Base-by-base conservation (phyloP, 2,888 invertebrate genomes). In the Acrobasis consociella region DNA sequence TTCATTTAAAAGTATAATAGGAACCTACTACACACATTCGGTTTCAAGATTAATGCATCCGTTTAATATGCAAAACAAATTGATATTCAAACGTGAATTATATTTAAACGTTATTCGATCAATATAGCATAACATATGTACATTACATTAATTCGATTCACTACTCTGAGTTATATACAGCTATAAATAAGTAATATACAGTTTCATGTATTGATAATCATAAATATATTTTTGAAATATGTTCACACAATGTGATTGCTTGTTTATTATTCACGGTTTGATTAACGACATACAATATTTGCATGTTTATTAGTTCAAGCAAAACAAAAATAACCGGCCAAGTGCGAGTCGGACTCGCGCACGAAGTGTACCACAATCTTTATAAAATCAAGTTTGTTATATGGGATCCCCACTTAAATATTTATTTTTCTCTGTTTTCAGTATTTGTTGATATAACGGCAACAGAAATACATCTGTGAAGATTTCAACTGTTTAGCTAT, bases 191-290 rank as follows among this genome's bases (percentile, higher is more conserved):
- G 31, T 31, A 31, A 13, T 22, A 2, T 52, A 22, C 31, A 52
- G 11, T 52, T 52, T 52, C 11, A 11, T 52, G 52, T 11, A 22
- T 46, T 52, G 52, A 52, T 52, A 52, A 17, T 50, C 22, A 52
- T 51, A 52, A 52, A 50, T 50, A 17, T 17, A 9, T 50, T 17
- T 17, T 10, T 9, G 17, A 15, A 50, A 13, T 22, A 52, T 31
- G 31, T 31, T 52, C 10, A 52, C 17, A 13, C 46, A 46, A 46
- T n/a, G 46, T 13, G 5, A n/a, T 46, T 46, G 46, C 46, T 0
- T 46, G 46, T 46, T 46, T 13, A 10, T 46, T 46, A 1, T 46
- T 13, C 5, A 46, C 13, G 1, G 5, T 46, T 13, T 46, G 46
- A n/a, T 46, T n/a, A 46, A n/a, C 10, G 11, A 2, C 46, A 46